These are phyloP conservation scores for Premnoplex brunnescens DNA, from an alignment of 2,797 vertebrate species.

Conservation along the genomic window DNA sequence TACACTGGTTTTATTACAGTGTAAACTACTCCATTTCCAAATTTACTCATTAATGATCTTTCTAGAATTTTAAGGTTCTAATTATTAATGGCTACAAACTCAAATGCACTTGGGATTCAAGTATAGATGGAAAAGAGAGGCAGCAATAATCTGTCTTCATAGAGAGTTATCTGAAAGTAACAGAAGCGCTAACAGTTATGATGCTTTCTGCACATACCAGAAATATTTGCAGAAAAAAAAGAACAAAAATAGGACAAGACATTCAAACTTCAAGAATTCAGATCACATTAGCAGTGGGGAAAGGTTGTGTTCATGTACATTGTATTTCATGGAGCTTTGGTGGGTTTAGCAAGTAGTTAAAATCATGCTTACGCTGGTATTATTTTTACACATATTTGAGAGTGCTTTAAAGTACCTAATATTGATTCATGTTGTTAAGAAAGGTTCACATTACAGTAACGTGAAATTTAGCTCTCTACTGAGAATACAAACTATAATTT, in stretches of 20 bases:
- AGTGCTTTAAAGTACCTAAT: background rate
- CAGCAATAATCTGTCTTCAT: background rate
- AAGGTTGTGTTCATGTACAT: background rate
- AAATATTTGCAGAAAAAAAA: background rate
- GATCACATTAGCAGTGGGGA: background rate
- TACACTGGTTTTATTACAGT: background rate
- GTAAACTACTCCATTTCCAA: background rate
- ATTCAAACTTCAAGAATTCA: background rate
- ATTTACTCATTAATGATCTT: background rate
- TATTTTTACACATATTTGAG: background rate
- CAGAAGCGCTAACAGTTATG: background rate
- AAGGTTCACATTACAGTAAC: background rate
- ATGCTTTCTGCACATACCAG: background rate
- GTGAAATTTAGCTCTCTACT: background rate
- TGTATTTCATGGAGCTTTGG: background rate
- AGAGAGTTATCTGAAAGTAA: background rate
- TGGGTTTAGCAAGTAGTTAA: background rate
- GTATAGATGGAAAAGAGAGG: background rate
- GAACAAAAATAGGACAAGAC: background rate
- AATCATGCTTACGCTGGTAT: background rate
- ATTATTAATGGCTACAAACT: background rate
- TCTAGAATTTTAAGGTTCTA: background rate
- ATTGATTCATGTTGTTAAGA: background rate
- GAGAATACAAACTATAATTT: background rate
- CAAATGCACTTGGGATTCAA: background rate